Evolutionary conservation across 2,797 vertebrate genomes (phyloP).

Genomic region (Scarus forsteni): DNA sequence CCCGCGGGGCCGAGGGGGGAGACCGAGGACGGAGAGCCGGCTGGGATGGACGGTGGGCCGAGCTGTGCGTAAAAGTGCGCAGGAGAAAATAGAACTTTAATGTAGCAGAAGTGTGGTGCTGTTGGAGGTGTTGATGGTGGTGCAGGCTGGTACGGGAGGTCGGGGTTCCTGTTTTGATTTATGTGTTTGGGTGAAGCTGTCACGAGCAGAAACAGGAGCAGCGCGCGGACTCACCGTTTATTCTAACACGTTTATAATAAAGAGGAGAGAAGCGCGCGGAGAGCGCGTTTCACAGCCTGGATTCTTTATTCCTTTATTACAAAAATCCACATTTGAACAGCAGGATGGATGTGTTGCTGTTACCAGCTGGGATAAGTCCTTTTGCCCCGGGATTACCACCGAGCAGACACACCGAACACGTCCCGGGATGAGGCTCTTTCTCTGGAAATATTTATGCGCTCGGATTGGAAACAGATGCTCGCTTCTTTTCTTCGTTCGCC

Average conservation of each 20-base stretch:
- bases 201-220: constrained; percentile 78
- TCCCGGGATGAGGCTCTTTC: constrained; percentile 34
- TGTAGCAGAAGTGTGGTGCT: constrained; percentile 63
- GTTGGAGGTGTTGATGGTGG: constrained; percentile 48
- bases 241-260: constrained; percentile 83
- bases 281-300: constrained; percentile 49
- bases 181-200: constrained; percentile 87
- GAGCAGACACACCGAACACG: neutral
- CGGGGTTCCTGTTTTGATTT: constrained; percentile 86
- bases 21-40: constrained; percentile 45
- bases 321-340: neutral
- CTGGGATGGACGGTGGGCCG: constrained; percentile 77
- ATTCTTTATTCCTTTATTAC: constrained; percentile 12
- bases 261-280: constrained; percentile 75
- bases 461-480: constrained; percentile 48
- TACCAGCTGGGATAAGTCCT: constrained; percentile 5
- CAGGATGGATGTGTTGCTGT: constrained; percentile 2
- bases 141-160: constrained; percentile 75
- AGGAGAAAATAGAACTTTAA: constrained; percentile 77
- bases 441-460: constrained; percentile 53
- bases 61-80: constrained; percentile 78
- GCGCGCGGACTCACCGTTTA: constrained; percentile 84
- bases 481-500: constrained; percentile 15
- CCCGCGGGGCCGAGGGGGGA: constrained; percentile 60
- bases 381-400: constrained; percentile 4